Conservation (phyloP, 2,797 vertebrate species). For the Galago senegalensis region DNA sequence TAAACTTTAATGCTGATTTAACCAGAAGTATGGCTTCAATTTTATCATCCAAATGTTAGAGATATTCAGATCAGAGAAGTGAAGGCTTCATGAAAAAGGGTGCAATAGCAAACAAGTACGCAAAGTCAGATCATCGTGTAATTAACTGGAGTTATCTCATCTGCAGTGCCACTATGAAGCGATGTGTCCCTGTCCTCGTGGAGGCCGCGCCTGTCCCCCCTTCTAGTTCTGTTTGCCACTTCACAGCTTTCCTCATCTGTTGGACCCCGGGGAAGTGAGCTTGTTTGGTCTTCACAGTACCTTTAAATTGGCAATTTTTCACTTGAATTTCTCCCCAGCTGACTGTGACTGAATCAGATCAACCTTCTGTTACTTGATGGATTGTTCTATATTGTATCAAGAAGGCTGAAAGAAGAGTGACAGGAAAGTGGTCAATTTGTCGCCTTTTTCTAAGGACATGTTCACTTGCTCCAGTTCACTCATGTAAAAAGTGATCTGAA, state of each 20-base stretch:
- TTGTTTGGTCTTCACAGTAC: background rate
- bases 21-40: background rate
- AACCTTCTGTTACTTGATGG: conserved; percentile 58
- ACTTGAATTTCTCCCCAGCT: conserved; percentile 55
- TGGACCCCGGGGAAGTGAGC: background rate
- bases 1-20: background rate
- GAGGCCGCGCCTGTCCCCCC: background rate
- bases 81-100: background rate
- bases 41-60: background rate
- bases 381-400: conserved; percentile 44
- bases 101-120: rapidly evolving
- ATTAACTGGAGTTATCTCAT: background rate
- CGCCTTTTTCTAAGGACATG: background rate
- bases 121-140: background rate
- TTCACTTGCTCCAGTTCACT: background rate
- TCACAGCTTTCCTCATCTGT: conserved; percentile 29
- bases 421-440: background rate
- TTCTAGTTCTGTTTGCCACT: background rate
- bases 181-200: rapidly evolving
- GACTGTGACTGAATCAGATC: conserved; percentile 33
- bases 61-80: background rate
- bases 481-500: background rate
- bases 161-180: background rate
- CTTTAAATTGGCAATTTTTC: conserved; percentile 72
- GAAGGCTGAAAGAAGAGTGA: background rate